These are phyloP conservation scores for Stegostoma tigrinum DNA, from an alignment of 2,113 vertebrate genomes.

Conservation along the genomic window DNA sequence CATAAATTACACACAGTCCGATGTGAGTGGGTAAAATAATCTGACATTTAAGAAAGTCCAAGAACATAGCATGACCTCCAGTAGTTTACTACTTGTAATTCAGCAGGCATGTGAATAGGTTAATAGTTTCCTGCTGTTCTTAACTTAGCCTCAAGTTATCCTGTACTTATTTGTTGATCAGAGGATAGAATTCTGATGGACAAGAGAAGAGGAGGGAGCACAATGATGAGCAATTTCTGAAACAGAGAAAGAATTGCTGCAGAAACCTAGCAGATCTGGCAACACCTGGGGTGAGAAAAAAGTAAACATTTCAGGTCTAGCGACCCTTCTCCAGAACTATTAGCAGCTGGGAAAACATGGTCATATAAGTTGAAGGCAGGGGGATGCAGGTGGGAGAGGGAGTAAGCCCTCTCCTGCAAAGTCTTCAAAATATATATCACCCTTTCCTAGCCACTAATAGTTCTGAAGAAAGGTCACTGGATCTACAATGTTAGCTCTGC, in stretches of 20 bases:
- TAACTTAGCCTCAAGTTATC: neutral
- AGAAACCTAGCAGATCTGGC: neutral
- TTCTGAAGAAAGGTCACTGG: too few species aligned
- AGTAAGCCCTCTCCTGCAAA: too few species aligned
- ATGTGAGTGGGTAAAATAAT: neutral
- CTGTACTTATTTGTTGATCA: neutral
- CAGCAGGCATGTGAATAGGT: neutral
- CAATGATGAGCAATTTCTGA: neutral
- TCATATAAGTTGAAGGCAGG: too few species aligned
- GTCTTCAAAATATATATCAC: too few species aligned
- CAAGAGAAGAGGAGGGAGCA: neutral
- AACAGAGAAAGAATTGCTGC: neutral
- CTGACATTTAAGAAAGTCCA: slow-evolving; percentile 5
- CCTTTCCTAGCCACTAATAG: too few species aligned
- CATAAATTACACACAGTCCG: neutral
- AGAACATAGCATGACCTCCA: neutral
- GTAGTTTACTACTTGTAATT: neutral
- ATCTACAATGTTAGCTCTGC: too few species aligned
- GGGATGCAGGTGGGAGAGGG: too few species aligned
- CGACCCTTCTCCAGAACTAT: too few species aligned
- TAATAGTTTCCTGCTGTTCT: neutral
- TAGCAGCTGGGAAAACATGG: too few species aligned
- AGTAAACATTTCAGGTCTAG: too few species aligned
- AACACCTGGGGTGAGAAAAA: too few species aligned
- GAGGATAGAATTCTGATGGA: neutral